A percentile compares a stretch with the other conserved stretches of the same genome.
Conservation (phyloP, 2,797 vertebrate species). For the Nyctibius grandis region DNA sequence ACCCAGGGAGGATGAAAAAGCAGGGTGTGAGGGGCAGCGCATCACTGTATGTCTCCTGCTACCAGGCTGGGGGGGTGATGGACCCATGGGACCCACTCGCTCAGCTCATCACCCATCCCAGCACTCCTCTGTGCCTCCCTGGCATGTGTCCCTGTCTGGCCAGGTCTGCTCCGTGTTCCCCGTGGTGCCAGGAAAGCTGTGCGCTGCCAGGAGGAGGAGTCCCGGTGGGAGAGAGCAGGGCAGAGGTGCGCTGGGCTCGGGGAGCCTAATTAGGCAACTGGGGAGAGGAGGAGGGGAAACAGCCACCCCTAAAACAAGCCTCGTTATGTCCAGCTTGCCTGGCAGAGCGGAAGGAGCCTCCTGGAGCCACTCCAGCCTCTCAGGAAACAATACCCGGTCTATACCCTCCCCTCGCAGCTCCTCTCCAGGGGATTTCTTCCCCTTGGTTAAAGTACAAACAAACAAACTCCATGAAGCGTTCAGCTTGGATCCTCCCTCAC, state of each 20-base stretch:
- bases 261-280: slow-evolving; percentile 1
- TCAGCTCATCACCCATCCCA: background rate
- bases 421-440: slow-evolving; percentile 41
- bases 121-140: background rate
- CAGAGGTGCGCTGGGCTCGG: background rate
- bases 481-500: background rate
- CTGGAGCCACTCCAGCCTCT: slow-evolving; percentile 40
- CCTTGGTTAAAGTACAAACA: slow-evolving; percentile 44
- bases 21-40: background rate
- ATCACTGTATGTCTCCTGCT: background rate
- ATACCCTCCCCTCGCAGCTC: slow-evolving; percentile 8
- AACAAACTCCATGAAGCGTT: slow-evolving; percentile 7
- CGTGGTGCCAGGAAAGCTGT: accelerated
- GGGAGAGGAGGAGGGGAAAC: background rate
- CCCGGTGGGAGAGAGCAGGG: background rate
- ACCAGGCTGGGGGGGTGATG: too few relatives aligned
- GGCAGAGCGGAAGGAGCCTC: slow-evolving; percentile 15
- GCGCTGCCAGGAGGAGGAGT: background rate
- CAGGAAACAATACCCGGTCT: slow-evolving; percentile 33
- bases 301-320: slow-evolving; percentile 28
- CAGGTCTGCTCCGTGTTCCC: background rate
- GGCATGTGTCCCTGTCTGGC: accelerated
- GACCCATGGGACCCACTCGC: background rate
- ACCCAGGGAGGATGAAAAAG: background rate
- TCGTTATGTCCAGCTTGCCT: slow-evolving; percentile 36